phyloP scores from a whole-genome alignment of 2,888 invertebrate species.

The Laspeyria flexula region DNA sequence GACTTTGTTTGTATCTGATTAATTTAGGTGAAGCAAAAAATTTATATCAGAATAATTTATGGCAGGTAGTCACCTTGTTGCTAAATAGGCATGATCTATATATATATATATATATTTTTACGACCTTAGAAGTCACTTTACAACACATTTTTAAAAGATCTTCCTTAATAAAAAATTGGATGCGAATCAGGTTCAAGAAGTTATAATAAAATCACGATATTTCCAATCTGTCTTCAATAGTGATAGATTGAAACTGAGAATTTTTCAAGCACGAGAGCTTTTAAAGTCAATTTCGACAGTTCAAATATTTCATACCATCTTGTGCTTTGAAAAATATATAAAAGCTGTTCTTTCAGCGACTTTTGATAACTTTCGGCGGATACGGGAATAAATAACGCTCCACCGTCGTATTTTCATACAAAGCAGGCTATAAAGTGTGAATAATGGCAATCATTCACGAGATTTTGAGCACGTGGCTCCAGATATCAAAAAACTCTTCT shows the following conservation, averaged over 20 bases:
- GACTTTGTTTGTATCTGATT: too few relatives aligned
- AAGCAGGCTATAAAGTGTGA: slow-evolving; percentile 10
- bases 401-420: slow-evolving; percentile 6
- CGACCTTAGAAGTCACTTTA: too few relatives aligned
- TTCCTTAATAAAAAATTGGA: too few relatives aligned
- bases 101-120: too few relatives aligned
- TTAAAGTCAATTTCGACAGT: neutral
- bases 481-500: slow-evolving; percentile 4
- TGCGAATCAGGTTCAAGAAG: neutral
- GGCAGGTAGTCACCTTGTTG: too few relatives aligned
- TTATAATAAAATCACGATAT: neutral
- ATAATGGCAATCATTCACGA: slow-evolving; percentile 20
- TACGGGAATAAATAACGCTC: slow-evolving; percentile 3
- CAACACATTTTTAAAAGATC: too few relatives aligned
- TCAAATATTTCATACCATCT: neutral
- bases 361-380: neutral
- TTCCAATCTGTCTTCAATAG: neutral
- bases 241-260: neutral
- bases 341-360: neutral
- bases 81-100: too few relatives aligned
- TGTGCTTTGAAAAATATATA: neutral
- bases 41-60: too few relatives aligned
- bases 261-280: neutral
- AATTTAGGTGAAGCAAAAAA: too few relatives aligned
- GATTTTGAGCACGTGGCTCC: slow-evolving; percentile 12